Evolutionary conservation across 2,888 invertebrate genomes (phyloP), one percentile per base, ranked within the genome.

Genomic region (Lepidocyrtoides sp.): DNA sequence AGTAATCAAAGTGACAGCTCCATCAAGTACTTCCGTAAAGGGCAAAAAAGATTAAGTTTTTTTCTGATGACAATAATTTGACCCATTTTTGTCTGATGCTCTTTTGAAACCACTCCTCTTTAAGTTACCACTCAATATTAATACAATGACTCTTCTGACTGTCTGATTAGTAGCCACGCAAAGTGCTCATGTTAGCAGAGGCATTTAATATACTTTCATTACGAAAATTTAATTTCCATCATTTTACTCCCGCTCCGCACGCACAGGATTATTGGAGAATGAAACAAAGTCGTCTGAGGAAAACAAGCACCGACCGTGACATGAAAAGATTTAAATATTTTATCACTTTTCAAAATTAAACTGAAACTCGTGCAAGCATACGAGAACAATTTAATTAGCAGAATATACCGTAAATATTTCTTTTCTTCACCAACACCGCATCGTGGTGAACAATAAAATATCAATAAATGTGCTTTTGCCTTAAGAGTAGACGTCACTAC

Each of bases 271-370:
- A 63, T 66, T 72, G 44, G 44, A 1, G 44, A 44, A 44, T 20
- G 44, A 23, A 69, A n/a, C 32, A 12, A 32, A 69, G 8, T 69
- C 69, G 36, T 14, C 5, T 60, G 26, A 60, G 26, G 23, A 77
- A 48, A n/a, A 48, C n/a, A 44, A 44, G n/a, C 20, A 54, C 32
- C 29, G 79, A 2, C 29, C 32, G 79, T 79, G 79, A 79, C 79
- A 79, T 79, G 79, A 29, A 54, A 79, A 32, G 51, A 79, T 79
- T 79, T 79, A 54, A 79, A 79, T 79, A 79, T 79, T 79, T 79
- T 79, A 79, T 79, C 79, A 79, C 79, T 54, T 54, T 41, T 79
- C n/a, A 5, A 79, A 79, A 75, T 75, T 44, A 10, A 75, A 23
- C 72, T 48, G 20, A 44, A 66, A 66, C 44, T 26, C 41, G 41